Evolutionary conservation across 2,888 invertebrate species (phyloP), one percentile per base, ranked within the genome.

Genomic region (Ernsta delagoae): DNA sequence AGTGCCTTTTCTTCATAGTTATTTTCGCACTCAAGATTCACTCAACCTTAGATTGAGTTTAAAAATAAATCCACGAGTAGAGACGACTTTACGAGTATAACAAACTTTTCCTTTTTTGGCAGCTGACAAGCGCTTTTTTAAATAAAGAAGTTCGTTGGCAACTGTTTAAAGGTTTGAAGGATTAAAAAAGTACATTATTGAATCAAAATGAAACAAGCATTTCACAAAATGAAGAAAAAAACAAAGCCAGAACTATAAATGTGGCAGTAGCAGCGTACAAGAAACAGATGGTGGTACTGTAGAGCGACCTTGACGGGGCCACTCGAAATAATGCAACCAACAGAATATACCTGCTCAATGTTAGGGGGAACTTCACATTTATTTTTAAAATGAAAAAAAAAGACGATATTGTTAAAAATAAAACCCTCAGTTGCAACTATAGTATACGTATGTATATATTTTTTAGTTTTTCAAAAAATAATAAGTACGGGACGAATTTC

Each of bases 271-370:
- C 48, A 62, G 39, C 57, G 36, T 62, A 68, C 68, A 43, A 56
- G 50, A 48, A 68, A 53, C 68, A 68, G 61, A 68, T 68, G 62
- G 57, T 61, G 48, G 62, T 45, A 45, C 61, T 34, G 56, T 43
- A 60, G 16, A 24, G n/a, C 12, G 31, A 39, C 67, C 61, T 68
- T 62, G 61, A n/a, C 56, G 56, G 48, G 12, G 43, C 67, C 56
- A 68, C 62, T 68, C 36, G 45, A 36, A 16, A 65, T 43, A 61
- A 34, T 39, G 16, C 67, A 67, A 56, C 54, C n/a, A n/a, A 65
- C 16, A 31, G 16, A 59, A 39, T n/a, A n/a, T 65, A 65, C 57
- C 65, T 39, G 59, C 48, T 31, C 31, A 31, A 31, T 31, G 31
- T 31, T 31, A 31, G 31, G 31, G 31, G 31, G 31, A 31, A 31